Base-by-base conservation (phyloP, 1,140 invertebrate genomes). In the Diachasma alloeum region DNA sequence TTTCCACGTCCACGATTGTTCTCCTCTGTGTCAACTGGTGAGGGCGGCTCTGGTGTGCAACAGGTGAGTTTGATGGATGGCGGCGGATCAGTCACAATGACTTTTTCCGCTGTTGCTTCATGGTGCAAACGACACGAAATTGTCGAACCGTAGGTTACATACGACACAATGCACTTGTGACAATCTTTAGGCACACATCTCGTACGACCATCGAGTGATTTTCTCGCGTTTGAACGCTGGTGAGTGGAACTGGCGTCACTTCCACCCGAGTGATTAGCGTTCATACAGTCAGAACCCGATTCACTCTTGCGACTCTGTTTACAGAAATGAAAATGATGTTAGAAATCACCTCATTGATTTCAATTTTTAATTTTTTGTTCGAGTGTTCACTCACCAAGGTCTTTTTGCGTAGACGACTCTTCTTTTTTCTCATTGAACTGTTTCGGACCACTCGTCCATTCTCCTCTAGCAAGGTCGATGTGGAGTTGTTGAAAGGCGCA, bases 91-190 rank as follows among this genome's bases (percentile, higher is more conserved):
- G 92, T 93, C 3, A 91, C 91, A 0, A 90, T 91, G 73, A 90
- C 91, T 76, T 91, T 88, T 75, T 93, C 92, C 37, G 88, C 90
- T 17, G 88, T 90, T 17, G 81, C 79, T 37, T 91, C 90, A 74
- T 91, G 91, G n/a, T 89, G 90, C 72, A 89, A 90, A 26, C 90
- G 85, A 82, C 90, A 87, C 11, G 92, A 93, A 46, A 93, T 93
- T 84, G 94, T 94, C 10, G 93, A 93, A 19, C 91, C 91, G 0
- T 93, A 93, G 84, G 94, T 94, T 4, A 93, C 91, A n/a, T 94
- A 85, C 36, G 81, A 86, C 70, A 85, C 85, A 24, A 83, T 69
- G 75, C 81, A 80, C 73, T 84, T 78, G 63, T 83, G 79, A 70
- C 79, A 80, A 37, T 84, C 83, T 8, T 80, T 78, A 72, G 81